Evolutionary conservation across 2,113 vertebrate genomes (phyloP).

Genomic region (Dryoscopus gambensis): DNA sequence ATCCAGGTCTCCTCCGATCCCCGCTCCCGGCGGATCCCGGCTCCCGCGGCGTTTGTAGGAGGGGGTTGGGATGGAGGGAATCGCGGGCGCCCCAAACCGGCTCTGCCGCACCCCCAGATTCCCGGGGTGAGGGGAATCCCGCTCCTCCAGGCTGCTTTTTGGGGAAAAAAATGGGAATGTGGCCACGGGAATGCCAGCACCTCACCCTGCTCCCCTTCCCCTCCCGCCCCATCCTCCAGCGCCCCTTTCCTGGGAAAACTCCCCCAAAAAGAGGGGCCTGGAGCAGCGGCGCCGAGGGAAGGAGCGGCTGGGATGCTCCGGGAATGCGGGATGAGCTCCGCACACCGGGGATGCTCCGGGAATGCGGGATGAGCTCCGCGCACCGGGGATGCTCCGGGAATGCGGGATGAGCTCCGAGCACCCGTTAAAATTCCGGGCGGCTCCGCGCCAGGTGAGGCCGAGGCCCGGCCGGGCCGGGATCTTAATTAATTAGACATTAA

Average conservation of each 20-base stretch:
- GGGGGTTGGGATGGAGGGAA: neutral
- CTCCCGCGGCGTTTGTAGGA: too few species aligned
- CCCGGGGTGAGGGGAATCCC: neutral
- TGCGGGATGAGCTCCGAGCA: neutral
- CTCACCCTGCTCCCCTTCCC: neutral
- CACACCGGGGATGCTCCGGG: neutral
- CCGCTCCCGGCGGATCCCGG: rapidly evolving
- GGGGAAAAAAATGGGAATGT: neutral
- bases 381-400: neutral
- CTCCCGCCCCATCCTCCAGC: neutral
- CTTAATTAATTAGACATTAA: slow-evolving; percentile 48
- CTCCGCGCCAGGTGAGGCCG: neutral
- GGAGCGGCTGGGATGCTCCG: neutral
- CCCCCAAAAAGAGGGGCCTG: rapidly evolving
- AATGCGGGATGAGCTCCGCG: neutral
- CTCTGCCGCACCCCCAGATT: neutral
- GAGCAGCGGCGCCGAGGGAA: too few species aligned
- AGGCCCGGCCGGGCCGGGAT: neutral
- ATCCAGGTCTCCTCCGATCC: rapidly evolving
- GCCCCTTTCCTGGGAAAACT: neutral
- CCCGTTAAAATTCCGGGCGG: neutral
- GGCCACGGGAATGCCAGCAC: too few species aligned
- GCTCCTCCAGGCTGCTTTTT: neutral
- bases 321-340: neutral
- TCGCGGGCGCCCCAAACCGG: rapidly evolving